A percentile compares a stretch with the other conserved stretches of the same genome.
These are phyloP conservation scores for Tenebrosternarchus preto DNA, from an alignment of 2,113 vertebrate genomes.

Conservation along the genomic window DNA sequence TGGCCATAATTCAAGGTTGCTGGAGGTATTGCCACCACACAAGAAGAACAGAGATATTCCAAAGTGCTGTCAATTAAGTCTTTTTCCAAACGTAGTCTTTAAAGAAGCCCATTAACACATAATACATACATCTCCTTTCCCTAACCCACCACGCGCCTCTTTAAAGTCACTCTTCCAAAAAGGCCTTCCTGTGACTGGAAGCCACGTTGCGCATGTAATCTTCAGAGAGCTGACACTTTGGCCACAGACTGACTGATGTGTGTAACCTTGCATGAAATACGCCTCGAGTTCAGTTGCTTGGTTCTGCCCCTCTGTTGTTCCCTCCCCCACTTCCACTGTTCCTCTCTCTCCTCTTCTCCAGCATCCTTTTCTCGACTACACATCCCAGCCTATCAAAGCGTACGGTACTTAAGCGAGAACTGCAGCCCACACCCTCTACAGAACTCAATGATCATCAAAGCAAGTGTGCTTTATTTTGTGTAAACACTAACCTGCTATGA, in stretches of 20 bases:
- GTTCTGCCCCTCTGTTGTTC: background rate
- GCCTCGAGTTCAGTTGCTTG: constrained; percentile 58
- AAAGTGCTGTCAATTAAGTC: constrained; percentile 19
- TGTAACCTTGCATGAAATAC: constrained; percentile 79
- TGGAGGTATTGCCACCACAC: background rate
- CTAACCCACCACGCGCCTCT: constrained; percentile 10
- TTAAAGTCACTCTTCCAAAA: constrained; percentile 18
- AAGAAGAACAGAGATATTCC: background rate
- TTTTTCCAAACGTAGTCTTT: background rate
- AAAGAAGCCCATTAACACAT: constrained; percentile 9
- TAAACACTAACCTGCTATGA: background rate
- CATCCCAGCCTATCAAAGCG: constrained; percentile 58
- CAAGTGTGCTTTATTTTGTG: background rate
- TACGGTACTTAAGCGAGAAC: constrained; percentile 65
- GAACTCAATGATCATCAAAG: background rate
- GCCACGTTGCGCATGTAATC: constrained; percentile 65
- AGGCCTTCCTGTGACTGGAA: constrained; percentile 26
- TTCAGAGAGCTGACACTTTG: constrained; percentile 58
- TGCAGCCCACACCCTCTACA: constrained; percentile 50
- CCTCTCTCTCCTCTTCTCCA: constrained; percentile 14
- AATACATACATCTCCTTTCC: background rate
- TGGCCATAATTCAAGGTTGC: background rate
- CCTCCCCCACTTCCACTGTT: background rate
- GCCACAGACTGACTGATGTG: constrained; percentile 71
- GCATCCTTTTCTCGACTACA: constrained; percentile 5